Base-by-base conservation (phyloP, 2,797 vertebrate species). In the Percopsis omiscomaycus region DNA sequence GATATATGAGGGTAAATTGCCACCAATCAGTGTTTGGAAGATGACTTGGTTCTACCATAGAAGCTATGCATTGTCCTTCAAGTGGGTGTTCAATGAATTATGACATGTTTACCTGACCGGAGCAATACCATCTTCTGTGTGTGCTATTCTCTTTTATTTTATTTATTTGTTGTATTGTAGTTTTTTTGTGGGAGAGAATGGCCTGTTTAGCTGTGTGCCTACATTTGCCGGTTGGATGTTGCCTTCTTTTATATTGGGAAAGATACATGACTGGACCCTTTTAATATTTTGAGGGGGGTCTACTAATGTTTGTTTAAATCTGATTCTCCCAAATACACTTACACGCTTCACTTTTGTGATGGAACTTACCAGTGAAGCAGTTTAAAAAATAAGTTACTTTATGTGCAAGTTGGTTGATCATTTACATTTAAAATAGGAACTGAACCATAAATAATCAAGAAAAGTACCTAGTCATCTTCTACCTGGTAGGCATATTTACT, bases 21-120 rank as follows among this genome's bases (percentile, higher is more conserved):
- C 37, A 42, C 37, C 37, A 10, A 42, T 42, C 37, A 42, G 9
- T 42, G 8, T 9, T 42, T 42, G 37, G 37, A 42, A 42, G 37
- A 42, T 42, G 37, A 9, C 37, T 42, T 42, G 46, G 62, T 58
- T 72, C 60, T 44, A 47, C 32, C 59, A 45, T 56, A 59, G 58
- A 77, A 83, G 85, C 84, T 89, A 90, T 84, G 88, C 76, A 85
- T 79, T 61, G 69, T 82, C 85, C 88, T 85, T 88, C 88, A 84
- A 78, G 74, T 84, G 79, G 79, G 63, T 78, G 58, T 68, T 73
- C 29, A 73, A 61, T 59, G 64, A 75, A 16, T 64, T 42, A 6
- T 42, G 37, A 28, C 58, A 45, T 84, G 82, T 88, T 84, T 89
- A 88, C 89, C 92, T 88, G 92, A 89, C 91, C 88, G 92, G 90